A percentile compares a stretch with the other conserved stretches of the same genome.
phyloP scores from a whole-genome alignment of 1,140 invertebrate genomes.

The Penaeus chinensis region DNA sequence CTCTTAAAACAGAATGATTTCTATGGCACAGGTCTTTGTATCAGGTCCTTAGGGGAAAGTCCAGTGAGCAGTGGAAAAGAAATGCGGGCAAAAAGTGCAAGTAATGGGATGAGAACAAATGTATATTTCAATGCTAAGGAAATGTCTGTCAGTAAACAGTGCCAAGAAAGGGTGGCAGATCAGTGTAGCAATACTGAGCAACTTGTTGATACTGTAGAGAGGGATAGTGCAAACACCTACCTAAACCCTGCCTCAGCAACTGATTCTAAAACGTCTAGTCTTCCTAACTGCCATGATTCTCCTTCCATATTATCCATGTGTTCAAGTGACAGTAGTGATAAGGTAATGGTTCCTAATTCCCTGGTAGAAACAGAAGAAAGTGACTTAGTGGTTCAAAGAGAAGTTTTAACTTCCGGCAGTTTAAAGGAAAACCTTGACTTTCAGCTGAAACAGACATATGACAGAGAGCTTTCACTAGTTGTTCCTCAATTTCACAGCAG shows the following conservation, averaged over 20 bases:
- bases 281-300: constrained; percentile 37
- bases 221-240: too few species aligned
- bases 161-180: too few species aligned
- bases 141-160: too few species aligned
- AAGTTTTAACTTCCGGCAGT: too few species aligned
- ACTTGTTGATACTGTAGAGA: too few species aligned
- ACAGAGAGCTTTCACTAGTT: too few species aligned
- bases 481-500: too few species aligned
- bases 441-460: too few species aligned
- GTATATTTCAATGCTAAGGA: too few species aligned
- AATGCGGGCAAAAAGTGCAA: neutral
- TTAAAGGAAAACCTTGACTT: too few species aligned
- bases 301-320: neutral
- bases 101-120: too few species aligned
- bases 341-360: neutral
- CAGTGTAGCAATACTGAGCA: too few species aligned
- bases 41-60: constrained; percentile 33
- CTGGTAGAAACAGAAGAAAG: neutral
- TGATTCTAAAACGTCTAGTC: constrained; percentile 41
- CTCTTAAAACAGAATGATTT: constrained; percentile 50
- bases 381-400: neutral
- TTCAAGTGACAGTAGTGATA: constrained; percentile 31
- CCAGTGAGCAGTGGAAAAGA: neutral
- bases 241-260: neutral
- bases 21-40: constrained; percentile 55